Conservation (phyloP, 2,797 vertebrate species). For the Epinephelus awoara region DNA sequence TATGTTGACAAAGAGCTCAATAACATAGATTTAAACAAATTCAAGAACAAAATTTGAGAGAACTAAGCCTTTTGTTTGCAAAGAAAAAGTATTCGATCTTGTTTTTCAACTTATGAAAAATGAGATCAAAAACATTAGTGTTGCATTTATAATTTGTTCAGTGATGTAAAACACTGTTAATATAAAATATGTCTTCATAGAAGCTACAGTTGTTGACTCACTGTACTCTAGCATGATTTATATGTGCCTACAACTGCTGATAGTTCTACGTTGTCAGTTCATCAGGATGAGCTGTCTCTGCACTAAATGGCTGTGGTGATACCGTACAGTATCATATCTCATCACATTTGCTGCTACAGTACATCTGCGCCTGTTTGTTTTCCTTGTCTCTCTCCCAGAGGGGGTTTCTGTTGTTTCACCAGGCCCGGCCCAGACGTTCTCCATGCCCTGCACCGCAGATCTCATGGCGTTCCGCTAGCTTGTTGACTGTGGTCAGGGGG, state of each 20-base stretch:
- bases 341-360: conserved; percentile 43
- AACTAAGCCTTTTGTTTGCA: too few species aligned
- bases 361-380: conserved; percentile 73
- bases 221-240: not conserved
- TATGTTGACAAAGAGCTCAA: too few species aligned
- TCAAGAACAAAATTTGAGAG: too few species aligned
- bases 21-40: too few species aligned
- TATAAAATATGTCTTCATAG: not conserved
- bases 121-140: too few species aligned
- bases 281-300: conserved; percentile 2
- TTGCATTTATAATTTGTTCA: too few species aligned
- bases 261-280: not conserved
- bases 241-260: not conserved
- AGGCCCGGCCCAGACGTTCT: conserved; percentile 5
- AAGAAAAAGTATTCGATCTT: too few species aligned
- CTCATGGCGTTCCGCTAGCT: conserved; percentile 32
- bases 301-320: conserved; percentile 6
- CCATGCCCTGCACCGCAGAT: not conserved
- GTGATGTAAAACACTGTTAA: not conserved
- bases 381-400: conserved; percentile 38
- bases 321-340: conserved; percentile 35
- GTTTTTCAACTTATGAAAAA: too few species aligned
- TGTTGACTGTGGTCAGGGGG: conserved; percentile 14
- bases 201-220: not conserved
- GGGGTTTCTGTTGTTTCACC: conserved; percentile 56